phyloP scores from a whole-genome alignment of 2,797 vertebrate species.

The Onychomys leucogaster region DNA sequence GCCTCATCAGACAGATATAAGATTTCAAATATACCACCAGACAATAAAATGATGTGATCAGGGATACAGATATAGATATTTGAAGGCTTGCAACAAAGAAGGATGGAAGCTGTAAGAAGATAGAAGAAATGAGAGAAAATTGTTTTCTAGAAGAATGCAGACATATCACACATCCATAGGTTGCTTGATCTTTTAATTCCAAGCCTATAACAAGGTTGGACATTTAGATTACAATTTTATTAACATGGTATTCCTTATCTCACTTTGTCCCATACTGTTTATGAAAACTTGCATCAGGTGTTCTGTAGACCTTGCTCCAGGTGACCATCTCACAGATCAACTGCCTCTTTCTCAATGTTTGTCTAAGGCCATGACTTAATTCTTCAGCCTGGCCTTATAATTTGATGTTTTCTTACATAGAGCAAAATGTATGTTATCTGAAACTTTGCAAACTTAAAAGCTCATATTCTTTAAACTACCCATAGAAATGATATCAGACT shows the following conservation, averaged over 20 bases:
- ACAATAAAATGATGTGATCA: background rate
- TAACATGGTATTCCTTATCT: background rate
- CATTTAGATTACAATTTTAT: background rate
- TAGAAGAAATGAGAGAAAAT: background rate
- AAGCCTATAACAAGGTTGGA: background rate
- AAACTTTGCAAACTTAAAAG: background rate
- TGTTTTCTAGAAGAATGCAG: background rate
- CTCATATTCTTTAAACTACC: background rate
- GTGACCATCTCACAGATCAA: background rate
- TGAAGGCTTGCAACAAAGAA: background rate
- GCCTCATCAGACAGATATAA: background rate
- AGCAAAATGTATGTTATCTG: background rate
- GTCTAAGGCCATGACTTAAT: background rate
- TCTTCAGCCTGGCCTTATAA: background rate
- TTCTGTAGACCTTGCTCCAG: background rate
- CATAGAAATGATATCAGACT: background rate
- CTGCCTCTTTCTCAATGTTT: background rate
- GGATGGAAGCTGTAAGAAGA: background rate
- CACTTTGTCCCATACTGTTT: background rate
- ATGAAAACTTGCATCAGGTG: background rate
- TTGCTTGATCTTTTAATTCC: background rate
- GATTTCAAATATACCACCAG: background rate
- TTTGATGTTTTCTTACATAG: background rate
- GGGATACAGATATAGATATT: background rate
- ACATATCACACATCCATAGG: accelerated